These are phyloP conservation scores for Actinostola sp. DNA, from an alignment of 92 coral and sea anemone species.

Conservation along the genomic window DNA sequence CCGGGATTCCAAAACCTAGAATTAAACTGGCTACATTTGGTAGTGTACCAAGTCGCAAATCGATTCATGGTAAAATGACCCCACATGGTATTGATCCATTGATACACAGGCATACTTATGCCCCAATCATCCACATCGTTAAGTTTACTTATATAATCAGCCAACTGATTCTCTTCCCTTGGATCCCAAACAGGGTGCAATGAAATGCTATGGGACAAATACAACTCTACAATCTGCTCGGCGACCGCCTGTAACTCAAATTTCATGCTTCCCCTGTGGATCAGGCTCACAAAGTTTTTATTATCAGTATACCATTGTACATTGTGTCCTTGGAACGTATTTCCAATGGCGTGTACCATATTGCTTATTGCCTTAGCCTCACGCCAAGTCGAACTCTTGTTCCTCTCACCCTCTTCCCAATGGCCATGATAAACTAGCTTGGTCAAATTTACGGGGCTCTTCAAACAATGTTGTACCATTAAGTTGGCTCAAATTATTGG, in stretches of 20 bases:
- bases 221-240: conserved; percentile 11
- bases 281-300: conserved; percentile 21
- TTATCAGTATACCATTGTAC: conserved; percentile 44
- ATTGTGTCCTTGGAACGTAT: conserved; percentile 25
- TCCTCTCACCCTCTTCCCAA: conserved; percentile 27
- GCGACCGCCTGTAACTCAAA: conserved; percentile 11
- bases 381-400: conserved; percentile 19
- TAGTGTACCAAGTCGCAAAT: conserved; percentile 49
- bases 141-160: conserved; percentile 63
- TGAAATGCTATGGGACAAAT: conserved; percentile 7
- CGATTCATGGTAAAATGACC: conserved; percentile 45
- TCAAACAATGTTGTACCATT: conserved; percentile 35
- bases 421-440: conserved; percentile 37
- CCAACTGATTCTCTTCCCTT: conserved; percentile 40
- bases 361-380: conserved; percentile 21
- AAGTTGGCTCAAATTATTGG: conserved; percentile 22
- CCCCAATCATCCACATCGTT: conserved; percentile 53
- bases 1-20: conserved; percentile 60
- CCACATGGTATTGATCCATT: conserved; percentile 43
- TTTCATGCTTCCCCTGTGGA: conserved; percentile 37
- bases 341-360: conserved; percentile 36
- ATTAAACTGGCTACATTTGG: conserved; percentile 41
- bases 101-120: conserved; percentile 31
- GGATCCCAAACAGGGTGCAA: conserved; percentile 50
- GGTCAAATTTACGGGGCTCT: conserved; percentile 36